phyloP scores from a whole-genome alignment of 2,797 vertebrate genomes.

The Schizothorax lantsangensis region DNA sequence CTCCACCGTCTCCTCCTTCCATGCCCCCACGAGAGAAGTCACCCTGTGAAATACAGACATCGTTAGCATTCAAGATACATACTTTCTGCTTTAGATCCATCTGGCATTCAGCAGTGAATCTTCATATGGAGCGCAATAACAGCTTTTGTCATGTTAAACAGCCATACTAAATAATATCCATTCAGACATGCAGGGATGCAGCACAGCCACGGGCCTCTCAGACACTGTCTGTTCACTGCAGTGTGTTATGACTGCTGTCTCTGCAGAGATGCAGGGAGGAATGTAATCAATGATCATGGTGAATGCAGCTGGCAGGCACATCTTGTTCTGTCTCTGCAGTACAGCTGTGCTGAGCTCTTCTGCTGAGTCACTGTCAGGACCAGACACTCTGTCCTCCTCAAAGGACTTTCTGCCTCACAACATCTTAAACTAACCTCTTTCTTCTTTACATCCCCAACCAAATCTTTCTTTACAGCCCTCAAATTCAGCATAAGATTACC shows the following conservation, averaged over 20 bases:
- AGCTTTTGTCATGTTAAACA: constrained; percentile 22
- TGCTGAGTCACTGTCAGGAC: constrained; percentile 56
- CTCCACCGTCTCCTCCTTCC: constrained; percentile 82
- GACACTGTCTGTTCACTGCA: constrained; percentile 31
- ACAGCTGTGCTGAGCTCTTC: constrained; percentile 9
- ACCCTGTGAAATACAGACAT: constrained; percentile 68
- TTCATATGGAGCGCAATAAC: constrained; percentile 11
- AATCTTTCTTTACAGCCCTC: background rate
- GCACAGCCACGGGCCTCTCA: constrained; percentile 16
- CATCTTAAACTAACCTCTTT: background rate
- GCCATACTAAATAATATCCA: constrained; percentile 27
- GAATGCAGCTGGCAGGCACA: constrained; percentile 22
- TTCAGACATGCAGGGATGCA: constrained; percentile 55
- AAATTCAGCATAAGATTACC: background rate
- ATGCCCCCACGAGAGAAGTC: constrained; percentile 78
- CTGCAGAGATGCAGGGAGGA: constrained; percentile 22
- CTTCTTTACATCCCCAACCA: background rate
- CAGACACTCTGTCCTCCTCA: background rate
- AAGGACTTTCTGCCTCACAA: background rate
- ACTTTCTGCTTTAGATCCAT: background rate
- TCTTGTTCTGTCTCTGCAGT: constrained; percentile 23
- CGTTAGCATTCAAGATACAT: constrained; percentile 9
- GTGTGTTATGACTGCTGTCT: constrained; percentile 28
- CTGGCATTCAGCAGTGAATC: background rate
- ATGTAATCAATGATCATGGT: background rate